Conservation (phyloP, 2,113 vertebrate species). For the Ammodytes marinus region DNA sequence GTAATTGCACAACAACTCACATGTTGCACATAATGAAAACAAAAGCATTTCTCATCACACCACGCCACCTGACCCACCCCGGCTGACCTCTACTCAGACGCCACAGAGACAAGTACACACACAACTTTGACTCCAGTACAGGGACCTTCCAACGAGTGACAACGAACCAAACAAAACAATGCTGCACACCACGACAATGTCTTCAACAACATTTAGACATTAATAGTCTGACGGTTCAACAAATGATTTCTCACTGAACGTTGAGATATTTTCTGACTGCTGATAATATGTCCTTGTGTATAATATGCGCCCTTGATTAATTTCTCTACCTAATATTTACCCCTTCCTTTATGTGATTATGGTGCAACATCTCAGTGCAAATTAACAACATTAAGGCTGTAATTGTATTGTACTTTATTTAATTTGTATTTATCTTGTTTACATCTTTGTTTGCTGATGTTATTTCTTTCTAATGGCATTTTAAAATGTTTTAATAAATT, state of each 20-base stretch:
- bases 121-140: conserved; percentile 36
- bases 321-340: background rate
- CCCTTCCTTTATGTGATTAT: background rate
- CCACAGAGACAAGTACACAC: conserved; percentile 58
- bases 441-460: background rate
- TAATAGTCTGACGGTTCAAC: conserved; percentile 25
- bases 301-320: background rate
- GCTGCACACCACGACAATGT: conserved; percentile 41
- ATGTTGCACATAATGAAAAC: conserved; percentile 33
- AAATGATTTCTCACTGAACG: conserved; percentile 12
- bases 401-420: background rate
- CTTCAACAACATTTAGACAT: conserved; percentile 55
- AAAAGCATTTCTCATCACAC: conserved; percentile 8
- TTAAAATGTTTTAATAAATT: background rate
- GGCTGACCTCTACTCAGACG: background rate
- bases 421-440: background rate
- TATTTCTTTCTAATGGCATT: background rate
- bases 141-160: conserved; percentile 39
- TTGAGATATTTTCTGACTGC: background rate
- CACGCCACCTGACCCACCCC: conserved; percentile 37
- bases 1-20: conserved; percentile 33
- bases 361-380: background rate
- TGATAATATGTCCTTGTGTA: background rate
- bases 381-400: background rate
- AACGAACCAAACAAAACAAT: conserved; percentile 60